Evolutionary conservation across 1,140 invertebrate species (phyloP).

Genomic region (Phenacoccus solenopsis): DNA sequence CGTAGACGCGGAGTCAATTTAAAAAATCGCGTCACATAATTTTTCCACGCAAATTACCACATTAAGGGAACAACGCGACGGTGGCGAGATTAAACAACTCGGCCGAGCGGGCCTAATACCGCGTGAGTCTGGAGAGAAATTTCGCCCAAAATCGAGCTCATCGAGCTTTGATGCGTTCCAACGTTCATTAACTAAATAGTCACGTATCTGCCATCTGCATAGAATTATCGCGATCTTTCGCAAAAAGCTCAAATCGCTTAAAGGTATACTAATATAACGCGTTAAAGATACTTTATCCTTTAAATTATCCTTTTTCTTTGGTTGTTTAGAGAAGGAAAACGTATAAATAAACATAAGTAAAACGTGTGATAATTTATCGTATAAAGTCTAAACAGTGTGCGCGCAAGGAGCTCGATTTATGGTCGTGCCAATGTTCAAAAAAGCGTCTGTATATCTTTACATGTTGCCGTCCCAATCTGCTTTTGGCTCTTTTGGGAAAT

Average conservation of each 20-base stretch:
- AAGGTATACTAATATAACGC: slow-evolving; percentile 1
- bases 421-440: slow-evolving; percentile 16
- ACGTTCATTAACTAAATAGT: slow-evolving; percentile 8
- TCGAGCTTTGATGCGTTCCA: not conserved
- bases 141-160: slow-evolving; percentile 2
- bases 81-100: too few relatives aligned
- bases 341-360: slow-evolving; percentile 18
- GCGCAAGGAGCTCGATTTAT: not conserved
- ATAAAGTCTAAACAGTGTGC: slow-evolving; percentile 8
- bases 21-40: too few relatives aligned
- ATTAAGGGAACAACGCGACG: too few relatives aligned
- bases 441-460: slow-evolving; percentile 15
- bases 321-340: slow-evolving; percentile 14
- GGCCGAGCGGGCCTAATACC: too few relatives aligned
- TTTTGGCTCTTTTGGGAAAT: slow-evolving; percentile 16
- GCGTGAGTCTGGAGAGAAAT: too few relatives aligned
- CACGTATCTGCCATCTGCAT: slow-evolving; percentile 14
- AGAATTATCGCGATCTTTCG: not conserved
- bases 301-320: slow-evolving; percentile 14
- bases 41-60: too few relatives aligned
- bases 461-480: slow-evolving; percentile 10
- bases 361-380: slow-evolving; percentile 18
- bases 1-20: too few relatives aligned
- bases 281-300: slow-evolving; percentile 9
- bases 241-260: slow-evolving; percentile 1